phyloP scores from a whole-genome alignment of 2,797 vertebrate genomes.

The Poeciliopsis turneri region DNA sequence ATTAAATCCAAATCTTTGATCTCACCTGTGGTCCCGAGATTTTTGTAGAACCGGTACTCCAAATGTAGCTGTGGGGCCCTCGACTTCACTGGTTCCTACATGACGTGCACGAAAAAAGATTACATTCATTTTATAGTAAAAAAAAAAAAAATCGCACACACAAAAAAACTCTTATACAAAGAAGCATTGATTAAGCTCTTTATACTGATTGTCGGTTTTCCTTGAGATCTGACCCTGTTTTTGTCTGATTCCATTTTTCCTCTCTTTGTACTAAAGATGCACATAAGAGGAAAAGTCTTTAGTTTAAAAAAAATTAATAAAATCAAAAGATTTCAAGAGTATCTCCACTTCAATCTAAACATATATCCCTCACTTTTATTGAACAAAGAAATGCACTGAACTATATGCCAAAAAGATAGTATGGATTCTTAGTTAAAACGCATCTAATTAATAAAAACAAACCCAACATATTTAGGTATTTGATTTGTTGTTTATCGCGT shows the following conservation, averaged over 20 bases:
- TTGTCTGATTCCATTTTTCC: neutral
- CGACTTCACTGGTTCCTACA: constrained; percentile 98
- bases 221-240: neutral
- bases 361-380: neutral
- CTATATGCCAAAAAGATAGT: neutral
- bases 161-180: neutral
- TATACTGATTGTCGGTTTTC: neutral
- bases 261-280: neutral
- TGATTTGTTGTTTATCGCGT: neutral
- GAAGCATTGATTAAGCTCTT: neutral
- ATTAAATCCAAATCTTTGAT: constrained; percentile 14
- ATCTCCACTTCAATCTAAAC: neutral
- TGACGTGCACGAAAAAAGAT: constrained; percentile 37
- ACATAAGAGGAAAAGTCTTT: neutral
- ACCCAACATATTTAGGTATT: neutral
- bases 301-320: neutral
- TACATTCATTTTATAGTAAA: neutral
- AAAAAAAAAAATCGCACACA: neutral
- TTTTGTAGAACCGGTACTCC: constrained; percentile 99
- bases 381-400: neutral
- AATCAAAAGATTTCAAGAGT: neutral
- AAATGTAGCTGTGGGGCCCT: constrained; percentile 98
- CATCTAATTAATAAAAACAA: neutral
- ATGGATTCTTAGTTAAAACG: neutral
- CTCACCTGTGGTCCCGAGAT: constrained; percentile 94